A percentile compares a stretch with the other conserved stretches of the same genome.
Conservation (phyloP, 2,888 invertebrate genomes). For the Eupithecia subfuscata region DNA sequence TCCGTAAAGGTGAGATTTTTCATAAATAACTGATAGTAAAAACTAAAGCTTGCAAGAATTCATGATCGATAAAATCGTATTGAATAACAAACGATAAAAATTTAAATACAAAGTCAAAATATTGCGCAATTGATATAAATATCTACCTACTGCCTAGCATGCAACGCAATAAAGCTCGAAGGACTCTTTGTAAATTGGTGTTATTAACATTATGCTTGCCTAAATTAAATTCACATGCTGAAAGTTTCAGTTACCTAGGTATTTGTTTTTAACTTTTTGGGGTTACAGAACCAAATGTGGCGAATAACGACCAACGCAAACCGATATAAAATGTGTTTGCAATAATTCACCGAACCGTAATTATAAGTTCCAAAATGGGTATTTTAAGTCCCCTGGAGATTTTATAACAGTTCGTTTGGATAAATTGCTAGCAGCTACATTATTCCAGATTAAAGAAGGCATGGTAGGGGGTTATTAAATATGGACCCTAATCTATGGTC, state of each 20-base stretch:
- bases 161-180: no score
- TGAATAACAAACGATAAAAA: neutral
- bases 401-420: neutral
- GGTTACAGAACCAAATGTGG: conserved; percentile 20
- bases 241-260: neutral
- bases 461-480: no score
- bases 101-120: neutral
- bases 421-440: neutral
- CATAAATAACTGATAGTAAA: neutral
- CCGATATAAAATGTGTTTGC: conserved; percentile 13
- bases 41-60: neutral
- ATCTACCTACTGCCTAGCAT: no score
- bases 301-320: conserved; percentile 15
- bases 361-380: neutral
- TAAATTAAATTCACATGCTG: neutral
- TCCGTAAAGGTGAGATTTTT: neutral
- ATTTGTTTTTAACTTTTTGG: neutral
- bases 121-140: neutral
- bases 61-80: neutral
- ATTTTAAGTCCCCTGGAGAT: neutral
- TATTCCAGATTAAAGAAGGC: no score
- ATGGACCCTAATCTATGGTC: no score
- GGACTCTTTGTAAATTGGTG: no score
- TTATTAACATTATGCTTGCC: neutral
- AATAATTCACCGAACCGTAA: conserved; percentile 7